A percentile compares a stretch with the other conserved stretches of the same genome.
Evolutionary conservation across 1,140 invertebrate genomes (phyloP).

Genomic region (Cherax destructor): DNA sequence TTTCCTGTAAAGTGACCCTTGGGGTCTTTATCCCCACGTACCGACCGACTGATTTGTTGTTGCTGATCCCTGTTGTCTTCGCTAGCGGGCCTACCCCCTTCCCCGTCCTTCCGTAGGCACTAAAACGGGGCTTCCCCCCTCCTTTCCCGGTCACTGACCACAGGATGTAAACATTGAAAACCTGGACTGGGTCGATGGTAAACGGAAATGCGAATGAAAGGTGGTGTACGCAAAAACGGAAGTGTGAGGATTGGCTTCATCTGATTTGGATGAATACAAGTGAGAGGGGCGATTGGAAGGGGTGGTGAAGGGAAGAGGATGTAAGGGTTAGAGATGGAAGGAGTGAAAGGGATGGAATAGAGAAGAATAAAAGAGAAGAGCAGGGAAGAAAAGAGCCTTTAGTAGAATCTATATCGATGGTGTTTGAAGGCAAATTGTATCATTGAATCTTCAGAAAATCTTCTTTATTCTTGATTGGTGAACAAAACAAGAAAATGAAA

Average conservation of each 20-base stretch:
- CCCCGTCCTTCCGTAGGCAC: no score
- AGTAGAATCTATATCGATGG: no score
- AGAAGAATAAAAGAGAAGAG: no score
- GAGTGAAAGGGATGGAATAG: no score
- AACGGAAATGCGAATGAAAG: slow-evolving; percentile 1
- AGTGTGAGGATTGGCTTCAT: background rate
- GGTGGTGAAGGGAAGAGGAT: background rate
- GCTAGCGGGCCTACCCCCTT: background rate
- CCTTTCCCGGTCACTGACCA: background rate
- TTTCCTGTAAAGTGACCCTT: background rate
- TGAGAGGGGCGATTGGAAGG: background rate
- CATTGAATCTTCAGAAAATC: no score
- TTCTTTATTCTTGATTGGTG: no score
- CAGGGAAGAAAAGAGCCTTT: no score
- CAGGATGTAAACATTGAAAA: background rate
- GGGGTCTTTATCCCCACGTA: background rate
- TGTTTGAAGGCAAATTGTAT: no score
- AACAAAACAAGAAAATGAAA: no score
- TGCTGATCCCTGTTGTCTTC: background rate
- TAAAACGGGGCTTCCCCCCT: no score
- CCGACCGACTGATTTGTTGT: slow-evolving; percentile 8
- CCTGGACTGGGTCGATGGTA: background rate
- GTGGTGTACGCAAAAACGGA: background rate
- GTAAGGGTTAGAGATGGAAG: background rate
- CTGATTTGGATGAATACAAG: background rate